A percentile compares a stretch with the other conserved stretches of the same genome.
Evolutionary conservation across 2,888 invertebrate genomes (phyloP).

Genomic region (Acrobasis suavella): DNA sequence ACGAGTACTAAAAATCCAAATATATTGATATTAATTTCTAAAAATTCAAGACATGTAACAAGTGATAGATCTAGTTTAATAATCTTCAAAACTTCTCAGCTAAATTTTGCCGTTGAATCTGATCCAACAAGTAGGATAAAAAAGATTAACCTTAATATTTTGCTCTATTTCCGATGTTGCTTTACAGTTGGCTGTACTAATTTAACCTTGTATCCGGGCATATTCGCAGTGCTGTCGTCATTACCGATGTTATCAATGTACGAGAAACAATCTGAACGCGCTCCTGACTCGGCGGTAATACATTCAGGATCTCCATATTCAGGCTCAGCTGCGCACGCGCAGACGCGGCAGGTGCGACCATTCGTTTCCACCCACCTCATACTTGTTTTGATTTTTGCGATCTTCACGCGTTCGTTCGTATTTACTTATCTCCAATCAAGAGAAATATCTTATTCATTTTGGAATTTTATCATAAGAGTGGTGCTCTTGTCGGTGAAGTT

Average conservation of each 20-base stretch:
- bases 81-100: neutral
- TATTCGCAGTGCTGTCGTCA: constrained; percentile 1
- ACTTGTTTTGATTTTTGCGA: neutral
- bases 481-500: no score
- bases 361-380: constrained; percentile 28
- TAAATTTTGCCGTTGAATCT: neutral
- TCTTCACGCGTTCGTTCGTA: no score
- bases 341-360: constrained; percentile 40
- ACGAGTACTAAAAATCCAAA: no score
- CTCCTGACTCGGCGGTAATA: constrained; percentile 8
- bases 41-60: no score
- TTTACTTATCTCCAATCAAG: no score
- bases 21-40: no score
- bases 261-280: constrained; percentile 8
- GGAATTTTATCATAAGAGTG: no score
- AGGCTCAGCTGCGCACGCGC: constrained; percentile 49
- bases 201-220: constrained; percentile 9
- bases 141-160: neutral
- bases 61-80: no score
- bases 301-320: constrained; percentile 7
- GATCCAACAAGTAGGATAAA: neutral
- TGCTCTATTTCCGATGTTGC: constrained; percentile 8
- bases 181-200: neutral
- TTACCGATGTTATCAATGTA: constrained; percentile 6
- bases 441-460: no score